Evolutionary conservation across 2,888 invertebrate genomes (phyloP).

Genomic region (Lasioglossum morio): DNA sequence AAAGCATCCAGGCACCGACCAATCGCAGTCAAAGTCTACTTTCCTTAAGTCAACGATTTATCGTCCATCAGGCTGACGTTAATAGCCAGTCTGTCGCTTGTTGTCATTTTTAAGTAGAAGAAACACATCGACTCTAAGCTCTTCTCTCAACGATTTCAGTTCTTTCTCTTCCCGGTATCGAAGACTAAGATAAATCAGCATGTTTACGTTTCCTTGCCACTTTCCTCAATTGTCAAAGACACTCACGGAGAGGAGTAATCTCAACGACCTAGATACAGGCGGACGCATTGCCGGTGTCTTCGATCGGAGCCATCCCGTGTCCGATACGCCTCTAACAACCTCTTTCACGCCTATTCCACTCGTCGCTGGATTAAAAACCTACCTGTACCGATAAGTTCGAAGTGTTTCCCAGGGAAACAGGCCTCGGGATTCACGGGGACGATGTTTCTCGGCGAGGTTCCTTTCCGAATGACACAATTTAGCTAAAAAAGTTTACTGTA

Average conservation of each 20-base stretch:
- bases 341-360: conserved; percentile 5
- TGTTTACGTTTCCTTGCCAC: conserved; percentile 7
- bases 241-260: not conserved
- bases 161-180: not conserved
- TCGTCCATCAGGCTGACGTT: conserved; percentile 7
- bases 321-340: conserved; percentile 13
- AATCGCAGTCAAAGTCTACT: not conserved
- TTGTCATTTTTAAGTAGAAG: conserved; percentile 3
- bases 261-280: conserved; percentile 7
- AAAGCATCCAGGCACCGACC: not conserved
- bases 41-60: conserved; percentile 4
- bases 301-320: not conserved
- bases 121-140: not conserved
- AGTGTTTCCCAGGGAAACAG: not conserved
- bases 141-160: not conserved
- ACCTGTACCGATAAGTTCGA: not conserved
- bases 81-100: not conserved
- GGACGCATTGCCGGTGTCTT: not conserved
- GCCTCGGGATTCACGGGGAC: not conserved
- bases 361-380: not conserved
- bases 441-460: not conserved
- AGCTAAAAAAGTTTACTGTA: not conserved
- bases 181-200: not conserved
- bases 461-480: not conserved
- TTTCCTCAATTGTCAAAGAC: not conserved